A percentile compares a stretch with the other conserved stretches of the same genome.
phyloP scores from a whole-genome alignment of 1,140 invertebrate genomes.

The Procambarus clarkii region DNA sequence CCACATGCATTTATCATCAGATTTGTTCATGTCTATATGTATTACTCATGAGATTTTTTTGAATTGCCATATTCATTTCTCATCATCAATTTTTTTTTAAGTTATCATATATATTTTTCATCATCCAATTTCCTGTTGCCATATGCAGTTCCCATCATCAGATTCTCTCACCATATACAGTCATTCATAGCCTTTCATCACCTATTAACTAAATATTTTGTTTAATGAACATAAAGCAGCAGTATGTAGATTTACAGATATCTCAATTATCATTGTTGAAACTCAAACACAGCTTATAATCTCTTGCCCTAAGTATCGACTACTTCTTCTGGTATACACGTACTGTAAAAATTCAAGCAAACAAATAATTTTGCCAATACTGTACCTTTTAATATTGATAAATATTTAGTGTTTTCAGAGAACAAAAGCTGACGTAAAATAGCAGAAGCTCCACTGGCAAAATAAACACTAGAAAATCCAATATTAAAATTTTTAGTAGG shows the following conservation, averaged over 20 bases:
- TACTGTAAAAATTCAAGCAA: not conserved
- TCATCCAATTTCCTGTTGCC: not conserved
- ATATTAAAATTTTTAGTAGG: not conserved
- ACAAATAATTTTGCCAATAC: not conserved
- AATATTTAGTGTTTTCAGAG: not conserved
- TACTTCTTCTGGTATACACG: not conserved
- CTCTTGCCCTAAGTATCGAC: not conserved
- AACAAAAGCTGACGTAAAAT: not conserved
- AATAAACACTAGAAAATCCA: not conserved
- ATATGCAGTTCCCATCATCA: not conserved
- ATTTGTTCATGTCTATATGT: too few relatives aligned
- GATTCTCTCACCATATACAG: not conserved
- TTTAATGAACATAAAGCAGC: not conserved
- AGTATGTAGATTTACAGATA: not conserved
- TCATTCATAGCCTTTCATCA: not conserved
- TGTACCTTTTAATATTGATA: not conserved
- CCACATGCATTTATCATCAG: not conserved
- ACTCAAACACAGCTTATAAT: not conserved
- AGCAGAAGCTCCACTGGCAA: not conserved
- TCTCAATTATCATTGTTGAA: not conserved
- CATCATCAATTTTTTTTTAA: too few relatives aligned
- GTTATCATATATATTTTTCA: too few relatives aligned
- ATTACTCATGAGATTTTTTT: too few relatives aligned
- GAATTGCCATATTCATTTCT: too few relatives aligned
- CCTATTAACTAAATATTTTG: not conserved